Evolutionary conservation across 2,888 invertebrate genomes (phyloP).

Genomic region (Calameuta idolon): DNA sequence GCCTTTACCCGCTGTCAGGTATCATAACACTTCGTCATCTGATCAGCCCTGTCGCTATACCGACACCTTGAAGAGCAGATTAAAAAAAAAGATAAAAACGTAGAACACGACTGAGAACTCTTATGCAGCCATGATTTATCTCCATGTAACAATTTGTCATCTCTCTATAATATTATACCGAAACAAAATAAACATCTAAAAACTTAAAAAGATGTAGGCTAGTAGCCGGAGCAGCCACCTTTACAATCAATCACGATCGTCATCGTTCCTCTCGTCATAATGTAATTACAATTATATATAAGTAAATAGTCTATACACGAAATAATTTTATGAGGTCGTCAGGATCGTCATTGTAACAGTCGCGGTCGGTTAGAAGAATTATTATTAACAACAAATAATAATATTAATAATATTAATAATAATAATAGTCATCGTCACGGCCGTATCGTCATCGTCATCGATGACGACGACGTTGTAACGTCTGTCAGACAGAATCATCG

Average conservation of each 20-base stretch:
- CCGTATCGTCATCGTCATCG: not conserved
- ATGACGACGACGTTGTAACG: not conserved
- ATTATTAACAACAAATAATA: not conserved
- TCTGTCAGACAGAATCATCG: not conserved
- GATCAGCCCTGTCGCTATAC: not conserved
- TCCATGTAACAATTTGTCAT: constrained; percentile 21
- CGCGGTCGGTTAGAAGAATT: not conserved
- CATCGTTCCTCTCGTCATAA: not conserved
- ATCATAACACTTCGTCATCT: not conserved
- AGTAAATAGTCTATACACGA: not conserved
- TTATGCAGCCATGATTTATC: constrained; percentile 6
- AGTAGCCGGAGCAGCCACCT: constrained; percentile 14
- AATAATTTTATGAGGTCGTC: not conserved
- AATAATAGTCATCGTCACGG: not conserved
- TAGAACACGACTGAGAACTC: constrained; percentile 16
- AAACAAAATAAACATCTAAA: constrained; percentile 59
- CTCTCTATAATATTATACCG: constrained; percentile 24
- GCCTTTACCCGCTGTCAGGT: not conserved
- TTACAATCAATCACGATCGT: constrained; percentile 5
- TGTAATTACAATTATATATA: not conserved
- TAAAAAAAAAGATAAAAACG: constrained; percentile 19
- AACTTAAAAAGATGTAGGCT: constrained; percentile 53
- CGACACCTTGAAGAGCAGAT: not conserved
- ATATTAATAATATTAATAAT: not conserved
- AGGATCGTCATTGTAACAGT: not conserved